These are phyloP conservation scores for Morpho deidamia DNA, from an alignment of 2,888 invertebrate species.

Conservation along the genomic window DNA sequence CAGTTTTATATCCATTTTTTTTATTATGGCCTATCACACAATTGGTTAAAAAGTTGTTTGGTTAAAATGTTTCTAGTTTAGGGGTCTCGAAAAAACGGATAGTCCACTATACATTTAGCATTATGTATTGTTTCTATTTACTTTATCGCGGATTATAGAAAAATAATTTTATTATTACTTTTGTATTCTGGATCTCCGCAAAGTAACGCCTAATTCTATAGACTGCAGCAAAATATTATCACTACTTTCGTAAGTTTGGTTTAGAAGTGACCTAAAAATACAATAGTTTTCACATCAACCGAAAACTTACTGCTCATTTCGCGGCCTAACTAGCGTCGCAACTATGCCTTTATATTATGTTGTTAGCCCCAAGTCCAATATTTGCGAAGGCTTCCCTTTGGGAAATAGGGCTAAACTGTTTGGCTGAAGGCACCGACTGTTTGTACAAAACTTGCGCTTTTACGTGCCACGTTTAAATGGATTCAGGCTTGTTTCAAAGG, in stretches of 20 bases:
- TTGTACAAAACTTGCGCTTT: slow-evolving; percentile 15
- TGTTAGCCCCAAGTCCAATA: slow-evolving; percentile 21
- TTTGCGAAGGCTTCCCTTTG: slow-evolving; percentile 31
- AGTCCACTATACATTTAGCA: too few relatives aligned
- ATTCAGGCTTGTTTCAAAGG: not conserved
- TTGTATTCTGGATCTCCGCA: not conserved
- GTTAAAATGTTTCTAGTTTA: too few relatives aligned
- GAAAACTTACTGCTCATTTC: slow-evolving; percentile 1
- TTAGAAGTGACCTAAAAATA: not conserved
- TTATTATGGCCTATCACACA: too few relatives aligned
- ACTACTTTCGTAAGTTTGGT: too few relatives aligned
- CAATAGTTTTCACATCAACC: not conserved
- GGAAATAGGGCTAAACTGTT: slow-evolving; percentile 43
- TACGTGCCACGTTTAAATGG: slow-evolving; percentile 6
- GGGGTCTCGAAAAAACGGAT: too few relatives aligned
- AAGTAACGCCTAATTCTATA: too few relatives aligned
- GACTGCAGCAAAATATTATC: too few relatives aligned
- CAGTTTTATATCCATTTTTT: too few relatives aligned
- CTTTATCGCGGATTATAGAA: too few relatives aligned
- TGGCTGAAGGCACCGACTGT: slow-evolving; percentile 12
- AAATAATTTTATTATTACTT: too few relatives aligned
- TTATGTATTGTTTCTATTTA: too few relatives aligned
- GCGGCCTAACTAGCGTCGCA: slow-evolving; percentile 5
- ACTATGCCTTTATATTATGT: slow-evolving; percentile 18
- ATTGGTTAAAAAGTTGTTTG: too few relatives aligned